Base-by-base conservation (phyloP, 2,797 vertebrate genomes). In the Takifugu ocellatus region DNA sequence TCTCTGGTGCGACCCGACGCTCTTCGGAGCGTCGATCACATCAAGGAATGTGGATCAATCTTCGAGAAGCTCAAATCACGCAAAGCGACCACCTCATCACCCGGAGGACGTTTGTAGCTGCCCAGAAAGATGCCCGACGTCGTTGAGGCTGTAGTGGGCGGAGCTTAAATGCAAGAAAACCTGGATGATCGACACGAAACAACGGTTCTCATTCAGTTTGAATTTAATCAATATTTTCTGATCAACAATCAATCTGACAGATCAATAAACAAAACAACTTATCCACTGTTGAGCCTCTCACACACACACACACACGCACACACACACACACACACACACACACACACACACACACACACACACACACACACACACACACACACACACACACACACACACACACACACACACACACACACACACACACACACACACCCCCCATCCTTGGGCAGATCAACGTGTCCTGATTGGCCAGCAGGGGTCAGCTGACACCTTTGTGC, bases 261-360 rank as follows among this genome's bases (percentile, higher is more conserved):
- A 36, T 48, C 5, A 21, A 6, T 52, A 14, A 47, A 16, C 1
- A 39, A 42, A 29, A 29, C 6, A 49, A 39, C 5, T 8, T 1
- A 53, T 17, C 45, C 36, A 10, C 45, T 53, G n/a, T 62, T 49
- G 54, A 0, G 56, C 71, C 62, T 70, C 68, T 6, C 49, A 46
- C 51, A 55, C 25, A 46, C 55, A 11, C 49, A 46, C 51, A 55
- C 25, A 46, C 55, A 57, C 25, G 11, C 25, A 56, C 27, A 52
- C 45, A 36, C 39, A 33, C 17, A 51, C 29, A 53, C 42, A n/a
- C 53, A n/a, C n/a, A n/a, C n/a, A n/a, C n/a, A 39, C 52, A 50
- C 24, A 46, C 50, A 56, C 31, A 27, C 31, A 58, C 39, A 29
- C 43, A 45, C 39, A 31, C 25, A 55, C 49, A 43, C 43, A 7